Conservation (phyloP, 2,888 invertebrate species). For the Cryptocephalus moraei region DNA sequence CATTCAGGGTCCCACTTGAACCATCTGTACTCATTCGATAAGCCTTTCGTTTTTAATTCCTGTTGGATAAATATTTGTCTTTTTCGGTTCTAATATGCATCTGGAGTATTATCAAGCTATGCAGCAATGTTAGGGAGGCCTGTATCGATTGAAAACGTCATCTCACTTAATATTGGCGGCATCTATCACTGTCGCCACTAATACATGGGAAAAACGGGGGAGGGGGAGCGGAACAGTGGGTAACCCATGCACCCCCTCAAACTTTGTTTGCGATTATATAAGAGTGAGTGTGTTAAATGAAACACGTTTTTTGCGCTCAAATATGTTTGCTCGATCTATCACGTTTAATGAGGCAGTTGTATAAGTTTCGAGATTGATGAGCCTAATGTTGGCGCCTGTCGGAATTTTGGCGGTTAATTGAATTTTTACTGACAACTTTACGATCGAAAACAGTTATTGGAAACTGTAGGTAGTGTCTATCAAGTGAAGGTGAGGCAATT, state of each 20-base stretch:
- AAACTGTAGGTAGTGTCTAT: no score
- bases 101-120: background rate
- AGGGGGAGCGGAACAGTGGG: background rate
- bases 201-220: slow-evolving; percentile 14
- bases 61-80: no score
- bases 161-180: slow-evolving; percentile 31
- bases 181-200: slow-evolving; percentile 31
- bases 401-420: background rate
- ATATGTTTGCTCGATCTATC: slow-evolving; percentile 13
- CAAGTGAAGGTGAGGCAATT: no score
- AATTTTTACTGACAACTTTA: background rate
- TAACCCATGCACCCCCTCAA: background rate
- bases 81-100: slow-evolving; percentile 4
- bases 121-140: background rate
- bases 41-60: no score
- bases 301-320: background rate
- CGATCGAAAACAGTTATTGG: background rate
- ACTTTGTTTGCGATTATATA: background rate
- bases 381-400: slow-evolving; percentile 1
- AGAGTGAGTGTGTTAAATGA: background rate
- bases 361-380: slow-evolving; percentile 6
- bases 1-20: no score
- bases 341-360: slow-evolving; percentile 13
- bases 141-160: slow-evolving; percentile 19
- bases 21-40: no score